A percentile compares a stretch with the other conserved stretches of the same genome.
Evolutionary conservation across 2,888 invertebrate species (phyloP).

Genomic region (Rhabditoides inermis): DNA sequence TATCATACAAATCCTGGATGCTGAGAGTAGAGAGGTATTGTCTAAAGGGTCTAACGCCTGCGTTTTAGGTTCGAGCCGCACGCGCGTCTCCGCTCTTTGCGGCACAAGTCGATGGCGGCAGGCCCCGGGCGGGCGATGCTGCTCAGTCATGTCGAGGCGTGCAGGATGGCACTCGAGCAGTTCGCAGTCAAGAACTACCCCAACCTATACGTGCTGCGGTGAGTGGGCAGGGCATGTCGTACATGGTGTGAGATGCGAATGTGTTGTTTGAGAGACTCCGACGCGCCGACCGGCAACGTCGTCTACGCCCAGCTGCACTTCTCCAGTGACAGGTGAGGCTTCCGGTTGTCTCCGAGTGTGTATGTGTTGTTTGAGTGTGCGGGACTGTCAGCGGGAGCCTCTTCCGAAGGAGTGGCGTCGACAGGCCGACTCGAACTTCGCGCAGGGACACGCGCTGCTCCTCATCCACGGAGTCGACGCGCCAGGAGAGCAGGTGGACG

Average conservation of each 20-base stretch:
- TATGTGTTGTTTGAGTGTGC: too few relatives aligned
- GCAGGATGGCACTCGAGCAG: constrained; percentile 22
- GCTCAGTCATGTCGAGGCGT: constrained; percentile 15
- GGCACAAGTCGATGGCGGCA: background rate
- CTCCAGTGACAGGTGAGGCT: too few relatives aligned
- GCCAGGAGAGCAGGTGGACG: constrained; percentile 16
- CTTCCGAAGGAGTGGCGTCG: too few relatives aligned
- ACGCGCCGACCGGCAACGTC: constrained; percentile 14
- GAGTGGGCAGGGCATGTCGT: constrained; percentile 2
- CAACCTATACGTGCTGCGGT: constrained; percentile 26
- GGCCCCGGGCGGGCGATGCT: background rate
- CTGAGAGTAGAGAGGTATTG: too few relatives aligned
- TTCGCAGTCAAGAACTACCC: constrained; percentile 23
- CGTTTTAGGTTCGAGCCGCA: constrained; percentile 14
- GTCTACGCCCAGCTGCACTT: constrained; percentile 40
- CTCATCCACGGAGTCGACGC: constrained; percentile 13
- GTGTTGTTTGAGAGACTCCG: background rate
- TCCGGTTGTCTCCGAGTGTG: too few relatives aligned
- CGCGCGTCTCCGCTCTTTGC: constrained; percentile 10
- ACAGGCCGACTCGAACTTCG: background rate
- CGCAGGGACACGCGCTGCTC: background rate
- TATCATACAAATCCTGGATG: too few relatives aligned
- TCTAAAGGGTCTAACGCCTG: background rate
- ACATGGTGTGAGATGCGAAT: background rate
- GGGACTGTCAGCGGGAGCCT: too few relatives aligned